Percentiles rank a stretch among this genome's conserved stretches.
These are phyloP conservation scores for Drosophila leontia DNA, from an alignment of 1,140 invertebrate species.

Conservation along the genomic window DNA sequence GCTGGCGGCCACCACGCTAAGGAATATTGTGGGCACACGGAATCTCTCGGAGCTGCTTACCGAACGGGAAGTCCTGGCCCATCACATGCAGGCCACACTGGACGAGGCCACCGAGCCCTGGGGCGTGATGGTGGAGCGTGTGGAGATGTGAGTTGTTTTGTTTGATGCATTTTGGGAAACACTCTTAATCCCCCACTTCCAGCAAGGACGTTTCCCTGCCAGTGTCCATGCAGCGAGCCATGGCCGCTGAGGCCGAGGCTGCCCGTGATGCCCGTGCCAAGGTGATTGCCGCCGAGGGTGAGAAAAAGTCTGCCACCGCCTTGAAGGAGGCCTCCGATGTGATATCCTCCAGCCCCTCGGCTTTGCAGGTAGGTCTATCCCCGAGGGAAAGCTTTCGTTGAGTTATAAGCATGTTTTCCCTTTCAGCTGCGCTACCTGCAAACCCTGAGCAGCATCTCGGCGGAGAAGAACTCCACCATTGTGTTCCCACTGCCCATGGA, in stretches of 20 bases:
- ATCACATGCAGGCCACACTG: constrained; percentile 70
- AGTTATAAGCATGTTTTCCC: not conserved
- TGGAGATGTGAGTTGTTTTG: constrained; percentile 93
- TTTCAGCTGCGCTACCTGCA: constrained; percentile 82
- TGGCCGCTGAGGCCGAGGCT: constrained; percentile 95
- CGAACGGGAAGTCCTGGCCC: constrained; percentile 94
- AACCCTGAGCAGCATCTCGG: constrained; percentile 94
- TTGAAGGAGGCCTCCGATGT: constrained; percentile 96
- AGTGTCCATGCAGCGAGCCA: constrained; percentile 92
- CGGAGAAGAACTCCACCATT: constrained; percentile 97
- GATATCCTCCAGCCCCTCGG: constrained; percentile 93
- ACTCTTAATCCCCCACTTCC: constrained; percentile 15
- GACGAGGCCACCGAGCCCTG: constrained; percentile 96
- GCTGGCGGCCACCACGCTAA: constrained; percentile 93
- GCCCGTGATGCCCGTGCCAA: constrained; percentile 90
- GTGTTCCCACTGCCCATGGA: constrained; percentile 96
- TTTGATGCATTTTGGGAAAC: too few relatives aligned
- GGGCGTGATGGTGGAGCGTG: constrained; percentile 98
- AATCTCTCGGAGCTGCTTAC: constrained; percentile 89
- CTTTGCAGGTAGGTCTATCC: constrained; percentile 86
- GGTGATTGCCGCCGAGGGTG: constrained; percentile 92
- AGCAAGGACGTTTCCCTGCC: constrained; percentile 96
- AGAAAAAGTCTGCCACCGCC: constrained; percentile 94
- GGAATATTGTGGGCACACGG: constrained; percentile 97
- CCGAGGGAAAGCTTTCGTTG: not conserved